Evolutionary conservation across 2,888 invertebrate species (phyloP), one percentile per base, ranked within the genome.

Genomic region (Scaptomyza tumidula): DNA sequence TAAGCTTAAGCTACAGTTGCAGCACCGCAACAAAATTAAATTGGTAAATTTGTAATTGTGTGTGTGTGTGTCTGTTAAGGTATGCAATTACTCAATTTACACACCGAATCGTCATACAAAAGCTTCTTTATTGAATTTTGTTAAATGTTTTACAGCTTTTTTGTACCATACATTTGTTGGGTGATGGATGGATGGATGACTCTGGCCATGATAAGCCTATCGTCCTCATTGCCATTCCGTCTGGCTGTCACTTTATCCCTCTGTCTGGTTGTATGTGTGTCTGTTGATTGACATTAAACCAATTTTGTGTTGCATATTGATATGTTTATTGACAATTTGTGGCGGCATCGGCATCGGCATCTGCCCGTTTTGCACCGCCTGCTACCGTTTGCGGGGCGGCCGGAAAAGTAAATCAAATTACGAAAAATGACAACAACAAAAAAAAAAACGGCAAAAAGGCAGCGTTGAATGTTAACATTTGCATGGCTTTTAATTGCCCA

Each of bases 401-500:
- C 67, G 65, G 54, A 55, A 66, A 67, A 80, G 80, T 80, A 83
- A 83, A 85, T 82, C 85, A 85, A 83, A 85, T 83, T 82, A 83
- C 61, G 77, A 54, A 77, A 69, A 77, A 76, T 61, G 54, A 52
- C 67, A 52, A 60, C n/a, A n/a, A n/a, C n/a, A n/a, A 35, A 49
- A 46, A 2, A 13, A 27, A 57, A 37, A 39, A 46, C 16, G 19
- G 39, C 49, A 48, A 69, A 75, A 68, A 72, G 61, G 56, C 69
- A 62, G 5, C 57, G 45, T 43, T 35, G 58, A 74, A 71, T 78
- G 82, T 46, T 73, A 73, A 62, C 78, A 71, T 78, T 69, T 73
- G 85, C 64, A 48, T 59, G 84, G 52, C 78, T 84, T 84, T 86
- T 86, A 86, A 86, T 86, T 86, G 85, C 82, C 69, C 73, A 82